Conservation (phyloP, 2,797 vertebrate species). For the Microctenopoma lineatum region DNA sequence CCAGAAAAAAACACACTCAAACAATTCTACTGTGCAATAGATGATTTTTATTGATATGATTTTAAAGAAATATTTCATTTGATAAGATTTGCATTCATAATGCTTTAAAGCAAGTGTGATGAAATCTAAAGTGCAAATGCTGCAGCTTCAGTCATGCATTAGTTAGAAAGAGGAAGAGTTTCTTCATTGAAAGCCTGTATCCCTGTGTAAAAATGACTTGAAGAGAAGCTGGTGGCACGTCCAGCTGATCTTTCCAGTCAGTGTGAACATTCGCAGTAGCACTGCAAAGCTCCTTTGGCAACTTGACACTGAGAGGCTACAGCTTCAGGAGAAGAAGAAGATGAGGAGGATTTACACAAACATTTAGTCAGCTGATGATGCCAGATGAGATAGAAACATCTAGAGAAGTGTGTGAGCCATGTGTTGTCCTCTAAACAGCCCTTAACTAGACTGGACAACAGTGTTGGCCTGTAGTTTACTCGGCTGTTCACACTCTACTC, state of each 20-base stretch:
- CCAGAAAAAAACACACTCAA: neutral
- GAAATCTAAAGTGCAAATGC: conserved; percentile 71
- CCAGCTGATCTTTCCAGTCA: neutral
- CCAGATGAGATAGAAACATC: conserved; percentile 54
- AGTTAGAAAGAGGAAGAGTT: conserved; percentile 16
- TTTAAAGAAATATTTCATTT: conserved; percentile 19
- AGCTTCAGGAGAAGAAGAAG: neutral
- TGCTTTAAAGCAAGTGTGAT: conserved; percentile 5
- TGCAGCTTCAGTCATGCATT: conserved; percentile 27
- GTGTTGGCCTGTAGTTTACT: no score
- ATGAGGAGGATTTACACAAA: conserved; percentile 17
- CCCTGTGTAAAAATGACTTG: neutral
- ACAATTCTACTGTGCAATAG: conserved; percentile 38
- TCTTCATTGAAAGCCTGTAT: neutral
- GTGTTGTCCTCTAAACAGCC: no score
- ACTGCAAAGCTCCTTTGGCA: neutral
- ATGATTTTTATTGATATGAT: conserved; percentile 54
- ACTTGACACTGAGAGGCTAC: conserved; percentile 6
- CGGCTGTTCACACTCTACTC: no score
- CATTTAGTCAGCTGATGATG: neutral
- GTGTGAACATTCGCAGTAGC: neutral
- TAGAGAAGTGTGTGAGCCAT: neutral
- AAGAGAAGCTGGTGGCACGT: neutral
- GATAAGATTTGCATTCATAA: neutral
- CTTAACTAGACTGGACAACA: no score